Evolutionary conservation across 2,797 vertebrate species (phyloP), one percentile per base, ranked within the genome.

Genomic region (Taenioides sp.): DNA sequence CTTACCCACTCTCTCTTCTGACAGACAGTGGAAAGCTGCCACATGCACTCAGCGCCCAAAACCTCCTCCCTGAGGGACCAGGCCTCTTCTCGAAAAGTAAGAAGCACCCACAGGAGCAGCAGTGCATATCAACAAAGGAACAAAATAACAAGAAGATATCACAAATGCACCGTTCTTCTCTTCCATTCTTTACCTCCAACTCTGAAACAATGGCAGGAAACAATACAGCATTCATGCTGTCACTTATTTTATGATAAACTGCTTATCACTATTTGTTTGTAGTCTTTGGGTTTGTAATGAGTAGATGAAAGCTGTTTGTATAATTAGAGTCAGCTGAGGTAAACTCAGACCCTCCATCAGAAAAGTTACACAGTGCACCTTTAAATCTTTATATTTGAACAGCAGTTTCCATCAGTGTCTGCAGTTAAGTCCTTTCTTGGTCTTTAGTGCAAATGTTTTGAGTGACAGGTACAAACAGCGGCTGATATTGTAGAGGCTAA

Each of bases 141-240:
- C 71, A 18, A 84, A 83, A 83, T 72, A 79, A 81, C 69, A 84
- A 75, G 78, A 86, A 81, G 61, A 80, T 50, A 87, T 84, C 81
- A 80, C 76, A 88, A 80, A 80, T 69, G 81, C 66, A 71, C 70
- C 58, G 65, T 65, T 37, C 28, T 74, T 67, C 43, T 20, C 62
- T 34, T 20, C 37, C 63, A 69, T 70, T 76, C 69, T 78, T 37
- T 72, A 81, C 71, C 71, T 82, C 69, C 52, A 80, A 78, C 75
- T 47, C 66, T 80, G 78, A 59, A 23, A 76, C 54, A 60, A 82
- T 67, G 72, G 62, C 59, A 34, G 60, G 74, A 80, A 68, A 81
- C 74, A 81, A 81, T 72, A 49, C 69, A 68, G 49, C 62, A 64
- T 61, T 71, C 34, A 37, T 9, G 1, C 34, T 37, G 9, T 37